Percentiles rank a stretch among this genome's conserved stretches.
Evolutionary conservation across 2,797 vertebrate genomes (phyloP).

Genomic region (Anguilla megastoma): DNA sequence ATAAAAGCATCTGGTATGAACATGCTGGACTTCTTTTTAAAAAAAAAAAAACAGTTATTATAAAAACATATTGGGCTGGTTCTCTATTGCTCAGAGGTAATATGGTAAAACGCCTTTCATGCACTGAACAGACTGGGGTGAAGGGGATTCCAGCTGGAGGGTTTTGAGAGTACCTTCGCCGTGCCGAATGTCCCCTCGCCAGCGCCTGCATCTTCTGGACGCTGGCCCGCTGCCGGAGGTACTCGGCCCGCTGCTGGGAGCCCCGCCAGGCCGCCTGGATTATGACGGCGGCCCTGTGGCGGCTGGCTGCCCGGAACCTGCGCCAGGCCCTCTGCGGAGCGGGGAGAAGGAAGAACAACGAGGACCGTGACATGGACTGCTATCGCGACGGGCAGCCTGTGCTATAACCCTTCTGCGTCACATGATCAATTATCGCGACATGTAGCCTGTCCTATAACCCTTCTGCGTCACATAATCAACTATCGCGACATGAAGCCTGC

Average conservation of each 20-base stretch:
- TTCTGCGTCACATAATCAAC: neutral
- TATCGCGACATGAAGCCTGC: neutral
- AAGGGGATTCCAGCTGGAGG: neutral
- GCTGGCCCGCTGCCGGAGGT: slow-evolving; percentile 58
- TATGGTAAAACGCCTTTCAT: too few relatives aligned
- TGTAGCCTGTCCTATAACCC: neutral
- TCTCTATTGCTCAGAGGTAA: neutral
- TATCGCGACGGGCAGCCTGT: neutral
- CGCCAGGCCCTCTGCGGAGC: slow-evolving; percentile 79
- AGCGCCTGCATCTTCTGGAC: slow-evolving; percentile 83
- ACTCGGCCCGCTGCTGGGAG: slow-evolving; percentile 65
- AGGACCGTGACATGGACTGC: neutral
- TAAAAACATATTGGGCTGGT: too few relatives aligned
- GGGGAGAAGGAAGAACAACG: too few relatives aligned
- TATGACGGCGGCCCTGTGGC: slow-evolving; percentile 64
- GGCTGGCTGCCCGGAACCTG: slow-evolving; percentile 64
- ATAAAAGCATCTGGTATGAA: too few relatives aligned
- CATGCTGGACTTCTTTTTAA: too few relatives aligned
- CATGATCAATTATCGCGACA: neutral
- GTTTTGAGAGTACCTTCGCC: slow-evolving; percentile 74
- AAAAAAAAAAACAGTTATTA: too few relatives aligned
- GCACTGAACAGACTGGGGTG: neutral
- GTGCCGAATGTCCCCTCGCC: slow-evolving; percentile 82
- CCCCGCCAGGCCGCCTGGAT: slow-evolving; percentile 87
- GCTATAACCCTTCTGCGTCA: neutral